Evolutionary conservation across 2,113 vertebrate genomes (phyloP).

Genomic region (Rutilus rutilus): DNA sequence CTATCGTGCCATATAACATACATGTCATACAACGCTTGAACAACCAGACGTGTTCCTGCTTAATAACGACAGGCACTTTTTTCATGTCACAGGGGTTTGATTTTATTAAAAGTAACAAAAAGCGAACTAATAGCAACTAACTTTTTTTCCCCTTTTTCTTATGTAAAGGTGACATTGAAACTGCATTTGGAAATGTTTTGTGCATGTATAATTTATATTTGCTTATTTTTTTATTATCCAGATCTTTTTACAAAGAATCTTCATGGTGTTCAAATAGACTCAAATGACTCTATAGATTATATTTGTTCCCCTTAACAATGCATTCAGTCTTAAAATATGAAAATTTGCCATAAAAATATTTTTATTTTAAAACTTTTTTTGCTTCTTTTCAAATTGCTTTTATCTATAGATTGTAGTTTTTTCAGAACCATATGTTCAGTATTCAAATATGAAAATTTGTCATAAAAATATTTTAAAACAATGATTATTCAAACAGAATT

Average conservation of each 20-base stretch:
- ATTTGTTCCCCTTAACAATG: neutral
- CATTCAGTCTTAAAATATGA: neutral
- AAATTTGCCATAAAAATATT: neutral
- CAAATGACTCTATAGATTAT: neutral
- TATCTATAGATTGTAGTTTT: neutral
- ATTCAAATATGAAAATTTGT: neutral
- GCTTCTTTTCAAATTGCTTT: neutral
- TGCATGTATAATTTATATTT: neutral
- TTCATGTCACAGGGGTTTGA: neutral
- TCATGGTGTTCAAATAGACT: neutral
- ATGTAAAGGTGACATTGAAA: no score
- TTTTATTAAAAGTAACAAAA: no score
- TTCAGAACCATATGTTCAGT: neutral
- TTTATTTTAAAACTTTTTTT: neutral
- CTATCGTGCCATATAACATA: no score
- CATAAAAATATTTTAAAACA: neutral
- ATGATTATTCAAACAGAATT: neutral
- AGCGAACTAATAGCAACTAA: no score
- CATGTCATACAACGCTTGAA: no score
- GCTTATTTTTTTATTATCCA: no score
- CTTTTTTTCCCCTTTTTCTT: no score
- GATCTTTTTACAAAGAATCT: neutral
- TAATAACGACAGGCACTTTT: neutral
- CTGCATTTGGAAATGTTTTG: neutral
- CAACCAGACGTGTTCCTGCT: no score